phyloP scores from a whole-genome alignment of 2,797 vertebrate genomes.

The Danio choprae region DNA sequence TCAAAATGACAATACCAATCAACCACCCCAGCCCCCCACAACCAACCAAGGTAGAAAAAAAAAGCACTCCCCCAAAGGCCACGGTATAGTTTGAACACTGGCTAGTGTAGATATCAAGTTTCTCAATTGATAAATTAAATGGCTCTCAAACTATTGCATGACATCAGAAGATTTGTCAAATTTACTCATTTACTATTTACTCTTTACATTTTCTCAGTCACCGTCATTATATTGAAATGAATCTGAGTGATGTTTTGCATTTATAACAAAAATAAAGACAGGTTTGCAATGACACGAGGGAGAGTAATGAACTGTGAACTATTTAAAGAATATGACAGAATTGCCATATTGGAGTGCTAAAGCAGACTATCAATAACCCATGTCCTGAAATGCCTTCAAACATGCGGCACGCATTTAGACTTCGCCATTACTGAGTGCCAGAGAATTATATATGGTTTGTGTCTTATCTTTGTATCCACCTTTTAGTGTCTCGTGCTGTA shows the following conservation, averaged over 20 bases:
- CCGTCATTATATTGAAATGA: background rate
- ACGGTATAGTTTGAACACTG: too few species aligned
- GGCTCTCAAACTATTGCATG: background rate
- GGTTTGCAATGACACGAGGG: background rate
- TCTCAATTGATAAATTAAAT: background rate
- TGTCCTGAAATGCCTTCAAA: background rate
- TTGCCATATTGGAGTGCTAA: background rate
- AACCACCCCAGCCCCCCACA: too few species aligned
- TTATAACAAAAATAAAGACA: background rate
- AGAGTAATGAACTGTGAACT: background rate
- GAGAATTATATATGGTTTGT: constrained; percentile 8
- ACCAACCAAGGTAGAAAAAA: too few species aligned
- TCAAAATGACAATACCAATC: too few species aligned
- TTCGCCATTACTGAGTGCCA: background rate
- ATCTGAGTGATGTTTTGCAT: background rate
- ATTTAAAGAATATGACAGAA: background rate
- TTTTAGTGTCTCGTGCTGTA: constrained; percentile 1
- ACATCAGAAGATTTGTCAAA: background rate
- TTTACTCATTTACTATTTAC: too few species aligned
- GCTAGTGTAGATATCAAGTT: background rate
- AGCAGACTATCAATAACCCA: background rate
- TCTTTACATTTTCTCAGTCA: background rate
- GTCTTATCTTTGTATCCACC: background rate
- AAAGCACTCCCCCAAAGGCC: too few species aligned
- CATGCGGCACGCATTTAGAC: background rate